phyloP scores from a whole-genome alignment of 2,797 vertebrate species.

The Poeciliopsis paucimaculata region DNA sequence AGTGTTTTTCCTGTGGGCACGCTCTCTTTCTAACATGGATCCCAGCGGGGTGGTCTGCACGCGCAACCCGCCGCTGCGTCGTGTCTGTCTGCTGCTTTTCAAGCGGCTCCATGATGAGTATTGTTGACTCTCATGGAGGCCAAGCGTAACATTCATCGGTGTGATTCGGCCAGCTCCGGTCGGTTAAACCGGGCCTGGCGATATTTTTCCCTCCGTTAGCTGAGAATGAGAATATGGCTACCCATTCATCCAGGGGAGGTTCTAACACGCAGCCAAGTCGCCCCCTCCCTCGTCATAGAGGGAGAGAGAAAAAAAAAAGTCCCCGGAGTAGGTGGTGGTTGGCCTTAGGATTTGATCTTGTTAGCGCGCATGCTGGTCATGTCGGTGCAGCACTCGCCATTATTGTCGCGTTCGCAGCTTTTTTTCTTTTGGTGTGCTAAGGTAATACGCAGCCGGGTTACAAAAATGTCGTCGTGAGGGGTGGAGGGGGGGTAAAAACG shows the following conservation, averaged over 20 bases:
- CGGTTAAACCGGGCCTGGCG: conserved; percentile 26
- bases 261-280: conserved; percentile 51
- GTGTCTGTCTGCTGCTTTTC: conserved; percentile 32
- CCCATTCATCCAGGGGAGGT: conserved; percentile 81
- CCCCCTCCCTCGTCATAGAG: conserved; percentile 20
- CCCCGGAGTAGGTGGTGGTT: conserved; percentile 61
- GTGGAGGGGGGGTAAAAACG: neutral
- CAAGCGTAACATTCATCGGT: conserved; percentile 41
- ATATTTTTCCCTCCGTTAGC: conserved; percentile 32
- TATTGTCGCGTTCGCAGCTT: neutral
- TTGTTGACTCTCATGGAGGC: conserved; percentile 58
- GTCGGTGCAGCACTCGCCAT: conserved; percentile 7
- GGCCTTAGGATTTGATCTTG: conserved; percentile 67
- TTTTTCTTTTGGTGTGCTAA: neutral
- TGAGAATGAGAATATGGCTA: conserved; percentile 79
- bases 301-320: conserved; percentile 11
- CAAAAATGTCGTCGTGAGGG: conserved; percentile 16
- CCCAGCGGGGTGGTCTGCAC: conserved; percentile 65
- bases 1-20: conserved; percentile 32
- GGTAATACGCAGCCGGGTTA: neutral
- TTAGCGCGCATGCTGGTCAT: conserved; percentile 59
- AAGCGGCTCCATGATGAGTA: conserved; percentile 32
- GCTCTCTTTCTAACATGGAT: conserved; percentile 68
- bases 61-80: conserved; percentile 51
- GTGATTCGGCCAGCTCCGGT: conserved; percentile 34